These are phyloP conservation scores for Chiloscyllium punctatum DNA, from an alignment of 2,797 vertebrate genomes.

Conservation along the genomic window DNA sequence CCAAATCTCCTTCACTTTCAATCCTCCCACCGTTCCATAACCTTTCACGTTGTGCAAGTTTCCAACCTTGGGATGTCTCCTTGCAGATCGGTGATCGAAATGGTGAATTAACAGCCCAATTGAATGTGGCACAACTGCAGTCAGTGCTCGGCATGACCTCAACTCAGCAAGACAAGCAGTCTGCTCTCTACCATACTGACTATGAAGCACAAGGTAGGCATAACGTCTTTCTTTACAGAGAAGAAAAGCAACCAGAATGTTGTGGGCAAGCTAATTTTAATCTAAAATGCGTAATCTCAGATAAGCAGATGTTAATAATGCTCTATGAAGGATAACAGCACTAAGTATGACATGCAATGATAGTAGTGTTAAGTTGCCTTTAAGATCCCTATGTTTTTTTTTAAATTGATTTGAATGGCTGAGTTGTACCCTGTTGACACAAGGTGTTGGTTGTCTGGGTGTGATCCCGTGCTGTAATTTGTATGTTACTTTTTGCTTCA, in stretches of 20 bases:
- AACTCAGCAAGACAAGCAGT: slow-evolving; percentile 49
- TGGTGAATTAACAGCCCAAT: slow-evolving; percentile 78
- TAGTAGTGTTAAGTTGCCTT: neutral
- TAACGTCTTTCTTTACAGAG: neutral
- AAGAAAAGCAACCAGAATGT: neutral
- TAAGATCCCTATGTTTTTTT: neutral
- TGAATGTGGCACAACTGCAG: slow-evolving; percentile 82
- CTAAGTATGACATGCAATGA: neutral
- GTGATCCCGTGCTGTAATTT: neutral
- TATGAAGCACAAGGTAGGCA: slow-evolving; percentile 85
- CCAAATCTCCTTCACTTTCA: neutral
- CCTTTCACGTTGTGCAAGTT: neutral
- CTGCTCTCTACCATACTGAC: slow-evolving; percentile 65
- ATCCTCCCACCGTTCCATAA: neutral
- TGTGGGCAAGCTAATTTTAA: neutral
- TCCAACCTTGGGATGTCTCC: slow-evolving; percentile 17
- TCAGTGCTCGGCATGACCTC: slow-evolving; percentile 65
- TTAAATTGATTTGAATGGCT: neutral
- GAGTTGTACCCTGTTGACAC: slow-evolving; percentile 3
- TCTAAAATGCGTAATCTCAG: too few relatives aligned
- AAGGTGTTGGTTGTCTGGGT: slow-evolving; percentile 23
- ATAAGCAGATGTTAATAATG: neutral
- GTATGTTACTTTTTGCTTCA: neutral
- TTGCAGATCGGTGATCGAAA: slow-evolving; percentile 78
- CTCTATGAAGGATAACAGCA: neutral